Evolutionary conservation across 2,113 vertebrate genomes (phyloP), one percentile per base, ranked within the genome.

Genomic region (Terrapene triunguis): DNA sequence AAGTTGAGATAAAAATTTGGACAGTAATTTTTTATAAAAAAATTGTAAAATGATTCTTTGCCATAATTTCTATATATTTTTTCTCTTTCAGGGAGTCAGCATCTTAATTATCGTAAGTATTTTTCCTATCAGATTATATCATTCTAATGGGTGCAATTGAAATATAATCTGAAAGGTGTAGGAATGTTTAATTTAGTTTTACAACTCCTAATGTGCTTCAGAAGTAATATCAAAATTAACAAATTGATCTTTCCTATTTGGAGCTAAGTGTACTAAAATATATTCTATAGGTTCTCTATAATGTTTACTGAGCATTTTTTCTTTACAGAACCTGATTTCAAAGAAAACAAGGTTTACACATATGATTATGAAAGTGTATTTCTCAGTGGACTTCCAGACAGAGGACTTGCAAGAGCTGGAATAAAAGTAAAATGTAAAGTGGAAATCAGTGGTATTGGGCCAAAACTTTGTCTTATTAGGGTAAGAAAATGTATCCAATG

Each of bases 371-470:
- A 98, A 96, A 96, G 84, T 8, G 21, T 65, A 1, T 27, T 98
- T 95, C 89, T 98, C 87, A 98, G 83, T 57, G 94, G 95, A 84
- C 84, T 97, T 83, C 93, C 93, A 91, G 95, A 97, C 72, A 53
- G 94, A 87, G 96, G 87, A 88, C 94, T 97, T 74, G 82, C 96
- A 87, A 98, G 95, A 97, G 38, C 96, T 96, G 96, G 96, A 57
- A 93, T 98, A 78, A 96, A 97, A 97, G 93, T 97, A 82, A 98
- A 93, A 95, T 92, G 96, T 95, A 96, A 97, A 98, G 92, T 97
- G 59, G 90, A 98, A 93, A 98, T 98, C 82, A 96, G 90, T 93
- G 93, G 93, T 90, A 95, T 96, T 88, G 91, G 87, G 80, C 96
- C 97, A 93, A 98, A 97, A 88, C 96, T 96, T 74, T 97, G 94